Evolutionary conservation across 2,888 invertebrate genomes (phyloP).

Genomic region (Oxytorus armatus): DNA sequence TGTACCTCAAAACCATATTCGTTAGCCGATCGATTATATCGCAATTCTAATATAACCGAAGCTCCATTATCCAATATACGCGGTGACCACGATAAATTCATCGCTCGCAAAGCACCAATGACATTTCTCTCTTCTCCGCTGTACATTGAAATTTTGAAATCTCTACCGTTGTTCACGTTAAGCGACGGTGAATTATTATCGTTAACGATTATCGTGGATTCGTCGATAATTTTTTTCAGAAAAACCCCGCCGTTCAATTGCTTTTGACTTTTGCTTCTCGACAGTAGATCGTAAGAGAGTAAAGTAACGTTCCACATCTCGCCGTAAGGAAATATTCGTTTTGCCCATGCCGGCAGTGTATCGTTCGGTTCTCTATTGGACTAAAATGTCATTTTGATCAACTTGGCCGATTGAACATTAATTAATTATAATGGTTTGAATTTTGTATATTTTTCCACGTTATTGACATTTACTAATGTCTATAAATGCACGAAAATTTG

Average conservation of each 20-base stretch:
- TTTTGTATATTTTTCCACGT: too few relatives aligned
- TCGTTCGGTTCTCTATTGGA: slow-evolving; percentile 46
- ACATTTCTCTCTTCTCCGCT: slow-evolving; percentile 80
- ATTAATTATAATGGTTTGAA: too few relatives aligned
- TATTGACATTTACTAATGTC: too few relatives aligned
- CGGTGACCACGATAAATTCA: slow-evolving; percentile 78
- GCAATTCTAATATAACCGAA: slow-evolving; percentile 78
- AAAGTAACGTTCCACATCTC: slow-evolving; percentile 65
- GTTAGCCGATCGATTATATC: slow-evolving; percentile 65
- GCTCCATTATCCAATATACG: slow-evolving; percentile 77
- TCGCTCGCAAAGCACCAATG: slow-evolving; percentile 75
- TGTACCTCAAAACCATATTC: slow-evolving; percentile 77
- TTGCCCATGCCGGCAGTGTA: slow-evolving; percentile 83
- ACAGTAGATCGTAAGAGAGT: slow-evolving; percentile 76
- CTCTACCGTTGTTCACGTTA: slow-evolving; percentile 32
- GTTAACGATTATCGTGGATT: slow-evolving; percentile 65
- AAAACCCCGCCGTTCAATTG: slow-evolving; percentile 86
- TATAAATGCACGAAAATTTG: too few relatives aligned
- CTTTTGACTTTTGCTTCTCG: slow-evolving; percentile 84
- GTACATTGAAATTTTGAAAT: slow-evolving; percentile 75
- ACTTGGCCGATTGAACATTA: too few relatives aligned
- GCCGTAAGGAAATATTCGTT: slow-evolving; percentile 83
- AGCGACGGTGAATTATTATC: slow-evolving; percentile 2
- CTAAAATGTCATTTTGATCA: slow-evolving; percentile 49
- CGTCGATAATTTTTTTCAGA: slow-evolving; percentile 74